These are phyloP conservation scores for Eulemur rufifrons DNA, from an alignment of 2,113 vertebrate species.

Conservation along the genomic window DNA sequence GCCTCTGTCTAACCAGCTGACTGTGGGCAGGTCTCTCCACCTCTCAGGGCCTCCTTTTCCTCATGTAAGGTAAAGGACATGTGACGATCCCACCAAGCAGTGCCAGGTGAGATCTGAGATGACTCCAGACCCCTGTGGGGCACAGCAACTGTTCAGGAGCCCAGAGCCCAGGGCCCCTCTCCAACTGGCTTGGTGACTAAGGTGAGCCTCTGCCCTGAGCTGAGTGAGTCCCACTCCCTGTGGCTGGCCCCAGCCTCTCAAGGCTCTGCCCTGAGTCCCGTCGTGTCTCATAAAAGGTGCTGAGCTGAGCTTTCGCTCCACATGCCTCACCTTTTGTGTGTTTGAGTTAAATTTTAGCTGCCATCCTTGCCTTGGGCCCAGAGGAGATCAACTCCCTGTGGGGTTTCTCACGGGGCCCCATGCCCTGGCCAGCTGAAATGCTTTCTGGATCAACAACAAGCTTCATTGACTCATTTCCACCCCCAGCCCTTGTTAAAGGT, in stretches of 20 bases:
- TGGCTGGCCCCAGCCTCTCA: not conserved
- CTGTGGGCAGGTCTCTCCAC: not conserved
- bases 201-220: not conserved
- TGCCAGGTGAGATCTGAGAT: not conserved
- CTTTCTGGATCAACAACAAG: slow-evolving; percentile 30
- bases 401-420: not conserved
- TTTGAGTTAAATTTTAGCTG: not conserved
- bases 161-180: not conserved
- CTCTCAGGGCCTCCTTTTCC: not conserved
- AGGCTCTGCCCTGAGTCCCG: not conserved
- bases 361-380: not conserved
- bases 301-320: not conserved
- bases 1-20: not conserved
- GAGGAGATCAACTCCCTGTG: slow-evolving; percentile 3
- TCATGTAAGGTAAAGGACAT: not conserved
- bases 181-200: not conserved
- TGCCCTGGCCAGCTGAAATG: not conserved
- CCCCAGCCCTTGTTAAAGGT: slow-evolving; percentile 27
- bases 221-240: not conserved
- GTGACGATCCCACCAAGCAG: not conserved
- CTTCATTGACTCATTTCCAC: slow-evolving; percentile 42
- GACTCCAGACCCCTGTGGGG: not conserved
- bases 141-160: not conserved
- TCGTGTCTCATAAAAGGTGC: not conserved
- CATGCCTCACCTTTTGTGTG: not conserved